Conservation (phyloP, 2,797 vertebrate genomes). For the Momotus momota region DNA sequence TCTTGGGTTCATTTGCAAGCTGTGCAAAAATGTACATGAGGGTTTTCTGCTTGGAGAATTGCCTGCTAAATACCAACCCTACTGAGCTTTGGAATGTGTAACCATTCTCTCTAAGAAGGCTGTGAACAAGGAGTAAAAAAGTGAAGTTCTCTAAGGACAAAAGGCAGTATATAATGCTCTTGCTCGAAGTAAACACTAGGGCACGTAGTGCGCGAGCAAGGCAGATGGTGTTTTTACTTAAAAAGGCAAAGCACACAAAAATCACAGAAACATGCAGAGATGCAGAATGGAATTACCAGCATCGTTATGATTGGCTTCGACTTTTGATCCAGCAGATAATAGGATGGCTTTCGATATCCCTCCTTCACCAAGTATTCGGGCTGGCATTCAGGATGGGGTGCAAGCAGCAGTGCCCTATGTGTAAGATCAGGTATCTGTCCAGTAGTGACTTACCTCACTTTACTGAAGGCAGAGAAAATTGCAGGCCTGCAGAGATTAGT, state of each 20-base stretch:
- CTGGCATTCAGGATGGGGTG: neutral
- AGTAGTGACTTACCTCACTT: neutral
- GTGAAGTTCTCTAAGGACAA: neutral
- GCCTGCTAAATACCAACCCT: neutral
- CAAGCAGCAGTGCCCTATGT: neutral
- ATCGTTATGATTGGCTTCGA: neutral
- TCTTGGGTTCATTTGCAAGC: neutral
- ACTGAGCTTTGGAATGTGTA: neutral
- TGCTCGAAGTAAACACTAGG: neutral
- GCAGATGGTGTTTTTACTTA: neutral
- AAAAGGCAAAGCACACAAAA: neutral
- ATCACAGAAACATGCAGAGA: neutral
- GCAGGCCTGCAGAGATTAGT: neutral
- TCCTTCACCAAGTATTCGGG: neutral
- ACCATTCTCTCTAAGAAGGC: neutral
- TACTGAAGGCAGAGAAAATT: neutral
- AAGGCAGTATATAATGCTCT: neutral
- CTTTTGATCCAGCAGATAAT: neutral
- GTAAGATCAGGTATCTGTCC: neutral
- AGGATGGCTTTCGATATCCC: neutral
- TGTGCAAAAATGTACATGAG: neutral
- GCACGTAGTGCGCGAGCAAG: neutral
- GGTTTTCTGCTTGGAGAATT: neutral
- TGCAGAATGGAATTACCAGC: neutral
- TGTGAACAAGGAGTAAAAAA: neutral